Evolutionary conservation across 2,888 invertebrate genomes (phyloP).

Genomic region (Trichogramma evanescens): DNA sequence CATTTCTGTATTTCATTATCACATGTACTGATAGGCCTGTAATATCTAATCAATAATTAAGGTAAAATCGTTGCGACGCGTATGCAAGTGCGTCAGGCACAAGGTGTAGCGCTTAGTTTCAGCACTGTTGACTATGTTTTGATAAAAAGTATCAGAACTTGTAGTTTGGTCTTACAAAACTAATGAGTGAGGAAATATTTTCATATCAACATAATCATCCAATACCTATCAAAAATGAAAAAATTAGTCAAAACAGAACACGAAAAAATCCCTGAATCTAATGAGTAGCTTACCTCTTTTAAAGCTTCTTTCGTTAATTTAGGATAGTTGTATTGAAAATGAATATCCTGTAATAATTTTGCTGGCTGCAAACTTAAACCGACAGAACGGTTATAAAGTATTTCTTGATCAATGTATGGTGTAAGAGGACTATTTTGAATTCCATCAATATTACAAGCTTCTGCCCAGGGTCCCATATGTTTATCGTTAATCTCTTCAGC

Average conservation of each 20-base stretch:
- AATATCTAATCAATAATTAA: conserved; percentile 18
- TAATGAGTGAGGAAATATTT: conserved; percentile 72
- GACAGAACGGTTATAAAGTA: conserved; percentile 62
- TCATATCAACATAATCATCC: conserved; percentile 73
- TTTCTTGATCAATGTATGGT: conserved; percentile 78
- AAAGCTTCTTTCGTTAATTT: conserved; percentile 57
- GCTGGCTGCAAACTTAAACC: conserved; percentile 69
- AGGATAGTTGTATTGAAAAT: conserved; percentile 59
- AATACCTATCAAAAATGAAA: conserved; percentile 55
- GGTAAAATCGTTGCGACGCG: conserved; percentile 19
- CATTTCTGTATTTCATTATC: conserved; percentile 36
- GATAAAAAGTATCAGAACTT: conserved; percentile 13
- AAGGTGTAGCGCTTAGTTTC: conserved; percentile 35
- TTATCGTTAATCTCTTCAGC: conserved; percentile 91
- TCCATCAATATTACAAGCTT: conserved; percentile 67
- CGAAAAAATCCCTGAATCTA: neutral
- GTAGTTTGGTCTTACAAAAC: conserved; percentile 48
- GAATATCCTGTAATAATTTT: conserved; percentile 54
- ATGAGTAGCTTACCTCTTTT: conserved; percentile 51
- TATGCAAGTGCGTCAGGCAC: conserved; percentile 34
- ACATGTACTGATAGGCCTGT: conserved; percentile 36
- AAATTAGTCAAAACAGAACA: neutral
- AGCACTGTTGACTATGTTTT: conserved; percentile 22
- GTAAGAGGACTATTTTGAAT: conserved; percentile 81
- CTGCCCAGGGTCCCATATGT: conserved; percentile 87